A percentile compares a stretch with the other conserved stretches of the same genome.
Conservation (phyloP, 1,140 invertebrate genomes). For the Neodiprion pinetum region DNA sequence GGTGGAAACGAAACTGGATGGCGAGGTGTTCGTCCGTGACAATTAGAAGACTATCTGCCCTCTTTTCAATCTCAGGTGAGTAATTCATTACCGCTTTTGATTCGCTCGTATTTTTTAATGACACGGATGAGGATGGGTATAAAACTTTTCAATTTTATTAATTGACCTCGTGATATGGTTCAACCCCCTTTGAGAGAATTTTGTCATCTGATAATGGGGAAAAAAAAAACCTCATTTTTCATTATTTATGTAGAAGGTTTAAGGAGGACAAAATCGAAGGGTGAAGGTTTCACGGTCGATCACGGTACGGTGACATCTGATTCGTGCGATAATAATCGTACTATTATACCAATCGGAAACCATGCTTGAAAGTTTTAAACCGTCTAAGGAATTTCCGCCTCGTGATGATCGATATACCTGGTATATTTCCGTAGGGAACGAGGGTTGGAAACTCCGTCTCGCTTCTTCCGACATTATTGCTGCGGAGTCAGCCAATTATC, state of each 20-base stretch:
- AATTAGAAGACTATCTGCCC: no score
- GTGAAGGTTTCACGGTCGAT: background rate
- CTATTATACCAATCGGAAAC: background rate
- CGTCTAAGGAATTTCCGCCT: background rate
- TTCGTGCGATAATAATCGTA: background rate
- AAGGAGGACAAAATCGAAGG: background rate
- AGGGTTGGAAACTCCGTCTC: no score
- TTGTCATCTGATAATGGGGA: background rate
- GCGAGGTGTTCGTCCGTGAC: no score
- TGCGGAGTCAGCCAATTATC: background rate
- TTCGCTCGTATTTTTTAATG: background rate
- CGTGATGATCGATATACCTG: background rate
- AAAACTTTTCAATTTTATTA: background rate
- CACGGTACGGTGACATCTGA: background rate
- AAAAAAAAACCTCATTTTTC: background rate
- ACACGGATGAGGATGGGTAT: background rate
- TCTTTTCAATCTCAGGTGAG: no score
- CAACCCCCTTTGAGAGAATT: background rate
- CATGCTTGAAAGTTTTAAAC: background rate
- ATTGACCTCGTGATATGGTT: background rate
- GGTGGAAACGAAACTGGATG: no score
- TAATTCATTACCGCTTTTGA: background rate
- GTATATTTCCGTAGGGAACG: no score
- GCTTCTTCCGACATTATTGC: no score
- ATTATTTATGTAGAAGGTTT: background rate